phyloP scores from a whole-genome alignment of 2,113 vertebrate genomes.

The Coracopsis vasa region DNA sequence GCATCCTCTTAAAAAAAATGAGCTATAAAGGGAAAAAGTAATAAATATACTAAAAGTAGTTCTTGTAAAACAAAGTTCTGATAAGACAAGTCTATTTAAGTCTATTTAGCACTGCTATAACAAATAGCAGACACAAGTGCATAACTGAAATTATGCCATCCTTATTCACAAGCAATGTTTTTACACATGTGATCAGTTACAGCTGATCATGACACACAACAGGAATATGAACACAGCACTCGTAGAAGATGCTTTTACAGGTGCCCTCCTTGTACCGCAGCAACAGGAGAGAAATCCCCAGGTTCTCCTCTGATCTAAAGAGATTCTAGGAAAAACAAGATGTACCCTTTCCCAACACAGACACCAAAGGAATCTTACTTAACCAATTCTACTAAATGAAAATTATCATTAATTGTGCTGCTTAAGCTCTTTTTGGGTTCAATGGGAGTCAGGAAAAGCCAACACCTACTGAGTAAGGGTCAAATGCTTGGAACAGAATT shows the following conservation, averaged over 20 bases:
- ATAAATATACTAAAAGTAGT: background rate
- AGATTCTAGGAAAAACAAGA: background rate
- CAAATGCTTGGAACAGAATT: background rate
- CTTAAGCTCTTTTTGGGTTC: background rate
- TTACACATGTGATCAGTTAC: background rate
- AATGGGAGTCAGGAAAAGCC: background rate
- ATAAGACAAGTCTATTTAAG: background rate
- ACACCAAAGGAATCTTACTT: background rate
- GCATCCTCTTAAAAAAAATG: background rate
- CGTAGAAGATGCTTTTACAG: accelerated
- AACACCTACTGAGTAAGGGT: background rate
- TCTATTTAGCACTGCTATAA: background rate
- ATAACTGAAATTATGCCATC: background rate
- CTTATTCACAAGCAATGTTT: background rate
- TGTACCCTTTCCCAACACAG: background rate
- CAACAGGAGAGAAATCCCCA: background rate
- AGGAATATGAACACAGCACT: background rate
- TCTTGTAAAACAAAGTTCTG: background rate
- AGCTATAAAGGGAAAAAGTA: background rate
- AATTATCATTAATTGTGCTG: background rate
- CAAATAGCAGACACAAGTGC: background rate
- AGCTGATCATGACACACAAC: background rate
- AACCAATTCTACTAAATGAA: background rate
- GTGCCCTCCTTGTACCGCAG: background rate
- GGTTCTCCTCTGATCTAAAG: background rate